Base-by-base conservation (phyloP, 2,797 vertebrate genomes). In the Leucoraja ocellata region DNA sequence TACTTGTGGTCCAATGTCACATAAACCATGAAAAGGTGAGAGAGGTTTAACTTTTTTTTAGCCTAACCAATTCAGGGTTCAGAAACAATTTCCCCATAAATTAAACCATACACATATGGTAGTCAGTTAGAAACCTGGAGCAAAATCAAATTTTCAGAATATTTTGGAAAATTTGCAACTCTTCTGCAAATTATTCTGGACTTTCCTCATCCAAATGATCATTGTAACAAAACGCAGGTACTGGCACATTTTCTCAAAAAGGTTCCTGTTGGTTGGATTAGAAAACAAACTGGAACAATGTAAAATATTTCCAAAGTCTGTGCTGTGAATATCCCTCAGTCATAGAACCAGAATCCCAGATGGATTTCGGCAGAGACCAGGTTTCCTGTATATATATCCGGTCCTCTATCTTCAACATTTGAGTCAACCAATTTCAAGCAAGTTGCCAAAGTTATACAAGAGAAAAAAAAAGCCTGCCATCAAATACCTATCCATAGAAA, bases 301-400 rank as follows among this genome's bases (percentile, higher is more conserved):
- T 58, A 92, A 54, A 92, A 58, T 74, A 76, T 74, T 74, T 76
- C 39, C 36, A 92, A n/a, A 76, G 36, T 74, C 68, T 92, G 46
- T 46, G 61, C 61, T 32, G 84, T 88, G 84, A 88, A 88, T 88
- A 88, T 68, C 84, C 76, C 90, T 28, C 54, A 13, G 36, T 74
- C 68, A 54, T 71, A 74, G 90, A 92, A 92, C 90, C 90, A 54
- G 71, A 92, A 54, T 92, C 90, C 71, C 90, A 92, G 21, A 92
- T 92, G 90, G 90, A 74, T 46, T 76, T 88, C 32, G 61, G 63
- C 71, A 54, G 71, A 92, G 90, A 74, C 90, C 21, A 92, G 71
- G 90, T 76, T 92, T 92, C 90, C 90, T 91, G 71, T 74, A 91
- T 32, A 74, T 91, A 36, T 91, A 74, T 91, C 90, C 54, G 68